Evolutionary conservation across 1,140 invertebrate genomes (phyloP), one percentile per base, ranked within the genome.

Genomic region (Tetramorium simillimum): DNA sequence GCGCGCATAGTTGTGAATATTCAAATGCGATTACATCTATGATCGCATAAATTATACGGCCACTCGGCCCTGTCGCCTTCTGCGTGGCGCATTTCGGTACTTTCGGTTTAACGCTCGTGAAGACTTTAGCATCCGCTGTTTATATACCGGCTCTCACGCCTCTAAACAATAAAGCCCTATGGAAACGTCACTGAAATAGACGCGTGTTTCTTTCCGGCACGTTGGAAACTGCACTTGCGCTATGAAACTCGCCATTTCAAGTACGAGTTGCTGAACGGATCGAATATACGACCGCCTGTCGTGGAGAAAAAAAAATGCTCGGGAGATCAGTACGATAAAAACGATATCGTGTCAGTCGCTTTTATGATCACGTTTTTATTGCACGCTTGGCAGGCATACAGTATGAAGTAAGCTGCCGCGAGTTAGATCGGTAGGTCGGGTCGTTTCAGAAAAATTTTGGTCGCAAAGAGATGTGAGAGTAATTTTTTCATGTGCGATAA

Each of bases 21-120:
- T 93, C 92, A 91, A 92, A 91, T 88, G 87, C 90, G 91, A 93
- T 93, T 92, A 92, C 92, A 93, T 93, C 92, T 93, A 93, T 93
- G 92, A 93, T 92, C 92, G 91, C 77, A 92, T 93, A 93, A 93
- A 93, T 93, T 93, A 89, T 88, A 87, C 82, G 80, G 53, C 58
- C 76, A 70, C 70, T 51, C 51, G 76, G 49, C 75, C 81, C 82
- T 81, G 69, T 88, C 82, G 75, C 65, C 72, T 81, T 63, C 51
- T 56, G 62, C 77, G 33, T 24, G 43, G 51, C 80, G 62, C 81
- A 16, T 84, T 85, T 86, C 53, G 58, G 9, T 60, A 46, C 77
- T 85, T 72, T 78, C 12, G 49, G 40, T 73, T 82, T 89, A 87
- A 75, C 62, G 51, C 63, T 67, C 46, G 40, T 49, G 76, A 72